phyloP scores from a whole-genome alignment of 2,113 vertebrate species.

The Elephas maximus region DNA sequence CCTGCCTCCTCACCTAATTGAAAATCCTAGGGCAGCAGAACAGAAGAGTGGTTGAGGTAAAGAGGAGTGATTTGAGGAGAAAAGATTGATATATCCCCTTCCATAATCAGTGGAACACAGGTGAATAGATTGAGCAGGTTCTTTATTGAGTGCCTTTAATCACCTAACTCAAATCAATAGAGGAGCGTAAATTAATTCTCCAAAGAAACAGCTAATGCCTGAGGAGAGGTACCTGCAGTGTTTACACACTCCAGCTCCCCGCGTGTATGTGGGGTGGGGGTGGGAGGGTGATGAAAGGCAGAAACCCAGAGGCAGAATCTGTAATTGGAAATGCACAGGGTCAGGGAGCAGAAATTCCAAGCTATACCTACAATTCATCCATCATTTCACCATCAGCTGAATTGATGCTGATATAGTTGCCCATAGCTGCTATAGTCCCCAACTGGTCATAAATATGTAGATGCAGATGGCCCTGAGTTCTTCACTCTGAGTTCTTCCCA shows the following conservation, averaged over 20 bases:
- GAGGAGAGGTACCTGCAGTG: slow-evolving; percentile 58
- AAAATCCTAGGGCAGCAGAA: slow-evolving; percentile 60
- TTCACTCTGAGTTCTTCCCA: neutral
- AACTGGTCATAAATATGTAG: neutral
- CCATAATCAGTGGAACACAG: slow-evolving; percentile 80
- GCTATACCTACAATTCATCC: neutral
- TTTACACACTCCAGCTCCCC: slow-evolving; percentile 69
- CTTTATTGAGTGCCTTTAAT: slow-evolving; percentile 83
- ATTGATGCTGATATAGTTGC: neutral
- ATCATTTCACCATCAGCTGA: neutral
- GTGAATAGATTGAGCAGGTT: slow-evolving; percentile 78
- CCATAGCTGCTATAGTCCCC: too few relatives aligned
- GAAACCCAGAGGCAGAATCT: slow-evolving; percentile 47
- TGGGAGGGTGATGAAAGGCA: neutral
- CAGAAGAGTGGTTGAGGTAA: slow-evolving; percentile 35
- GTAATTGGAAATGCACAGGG: neutral
- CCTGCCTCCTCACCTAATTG: slow-evolving; percentile 61
- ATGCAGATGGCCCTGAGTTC: neutral
- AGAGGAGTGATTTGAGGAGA: slow-evolving; percentile 72
- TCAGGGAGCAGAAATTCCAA: neutral
- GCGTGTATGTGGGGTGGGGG: neutral
- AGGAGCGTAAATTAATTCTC: slow-evolving; percentile 83
- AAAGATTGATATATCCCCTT: slow-evolving; percentile 77
- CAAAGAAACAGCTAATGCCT: slow-evolving; percentile 77
- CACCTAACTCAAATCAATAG: slow-evolving; percentile 83